Percentiles rank a stretch among this genome's conserved stretches.
These are phyloP conservation scores for Anomalospiza imberbis DNA, from an alignment of 2,797 vertebrate species.

Conservation along the genomic window DNA sequence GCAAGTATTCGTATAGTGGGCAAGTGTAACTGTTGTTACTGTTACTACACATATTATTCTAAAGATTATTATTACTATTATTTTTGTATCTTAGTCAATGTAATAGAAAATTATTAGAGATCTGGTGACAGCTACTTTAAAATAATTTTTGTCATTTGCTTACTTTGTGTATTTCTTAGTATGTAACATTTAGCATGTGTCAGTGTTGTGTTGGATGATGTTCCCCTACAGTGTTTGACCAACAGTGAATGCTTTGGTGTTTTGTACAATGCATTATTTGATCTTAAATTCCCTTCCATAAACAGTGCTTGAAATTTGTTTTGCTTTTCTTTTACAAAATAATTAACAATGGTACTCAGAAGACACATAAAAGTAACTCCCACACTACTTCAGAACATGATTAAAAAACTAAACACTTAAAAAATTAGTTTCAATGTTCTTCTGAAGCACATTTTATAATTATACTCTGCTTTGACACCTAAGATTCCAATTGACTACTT, in stretches of 20 bases:
- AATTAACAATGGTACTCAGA: background rate
- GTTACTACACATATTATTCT: background rate
- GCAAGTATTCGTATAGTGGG: background rate
- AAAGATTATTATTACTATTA: background rate
- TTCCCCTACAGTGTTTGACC: background rate
- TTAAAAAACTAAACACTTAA: background rate
- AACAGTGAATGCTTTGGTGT: conserved; percentile 28
- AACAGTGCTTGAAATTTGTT: conserved; percentile 2
- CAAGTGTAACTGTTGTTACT: background rate
- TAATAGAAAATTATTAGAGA: conserved; percentile 10
- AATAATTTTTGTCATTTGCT: background rate
- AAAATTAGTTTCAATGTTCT: background rate
- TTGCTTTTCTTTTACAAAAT: background rate
- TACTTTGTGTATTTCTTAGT: conserved; percentile 5
- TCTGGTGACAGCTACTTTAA: background rate
- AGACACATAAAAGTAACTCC: background rate
- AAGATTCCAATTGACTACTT: background rate
- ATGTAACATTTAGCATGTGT: conserved; percentile 14
- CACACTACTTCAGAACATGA: background rate
- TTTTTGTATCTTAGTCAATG: conserved; percentile 29
- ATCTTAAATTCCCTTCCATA: conserved; percentile 12
- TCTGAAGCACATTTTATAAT: background rate
- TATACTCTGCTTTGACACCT: conserved; percentile 5
- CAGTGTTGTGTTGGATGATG: background rate
- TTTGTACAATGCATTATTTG: conserved; percentile 30